Evolutionary conservation across 2,113 vertebrate genomes (phyloP).

Genomic region (Carassius carassius): DNA sequence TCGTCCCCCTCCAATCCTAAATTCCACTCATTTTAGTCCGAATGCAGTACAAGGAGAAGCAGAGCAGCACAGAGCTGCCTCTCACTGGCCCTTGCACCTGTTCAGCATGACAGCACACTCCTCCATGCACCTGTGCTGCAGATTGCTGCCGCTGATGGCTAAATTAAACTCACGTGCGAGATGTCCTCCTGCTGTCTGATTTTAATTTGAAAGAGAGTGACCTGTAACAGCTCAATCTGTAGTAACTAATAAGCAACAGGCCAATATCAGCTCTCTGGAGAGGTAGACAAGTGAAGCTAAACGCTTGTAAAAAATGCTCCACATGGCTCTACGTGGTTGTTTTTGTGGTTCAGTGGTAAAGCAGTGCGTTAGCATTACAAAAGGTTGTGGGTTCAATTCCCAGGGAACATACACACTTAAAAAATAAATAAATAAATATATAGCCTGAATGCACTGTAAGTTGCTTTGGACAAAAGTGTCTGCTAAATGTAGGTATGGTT

Average conservation of each 20-base stretch:
- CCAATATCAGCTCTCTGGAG: neutral
- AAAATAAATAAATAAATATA: no score
- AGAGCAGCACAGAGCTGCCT: slow-evolving; percentile 12
- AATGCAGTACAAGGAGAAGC: neutral
- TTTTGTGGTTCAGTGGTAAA: no score
- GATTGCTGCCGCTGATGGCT: slow-evolving; percentile 2
- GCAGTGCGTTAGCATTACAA: no score
- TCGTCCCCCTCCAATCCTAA: neutral
- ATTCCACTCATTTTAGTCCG: slow-evolving; percentile 32
- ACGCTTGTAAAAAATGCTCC: no score
- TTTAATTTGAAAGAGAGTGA: slow-evolving; percentile 32
- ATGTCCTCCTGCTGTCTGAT: neutral
- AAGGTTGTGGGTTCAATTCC: no score
- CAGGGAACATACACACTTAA: no score
- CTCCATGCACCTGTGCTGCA: slow-evolving; percentile 41
- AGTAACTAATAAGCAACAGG: slow-evolving; percentile 25
- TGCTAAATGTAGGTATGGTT: no score
- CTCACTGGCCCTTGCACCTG: neutral
- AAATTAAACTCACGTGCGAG: slow-evolving; percentile 29
- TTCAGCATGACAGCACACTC: neutral
- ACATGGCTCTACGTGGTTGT: no score
- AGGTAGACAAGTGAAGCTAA: slow-evolving; percentile 25
- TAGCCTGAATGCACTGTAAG: no score
- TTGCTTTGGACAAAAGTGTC: no score
- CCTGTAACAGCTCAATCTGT: slow-evolving; percentile 35